Evolutionary conservation across 2,113 vertebrate species (phyloP), one percentile per base, ranked within the genome.

Genomic region (Syngnathus floridae): DNA sequence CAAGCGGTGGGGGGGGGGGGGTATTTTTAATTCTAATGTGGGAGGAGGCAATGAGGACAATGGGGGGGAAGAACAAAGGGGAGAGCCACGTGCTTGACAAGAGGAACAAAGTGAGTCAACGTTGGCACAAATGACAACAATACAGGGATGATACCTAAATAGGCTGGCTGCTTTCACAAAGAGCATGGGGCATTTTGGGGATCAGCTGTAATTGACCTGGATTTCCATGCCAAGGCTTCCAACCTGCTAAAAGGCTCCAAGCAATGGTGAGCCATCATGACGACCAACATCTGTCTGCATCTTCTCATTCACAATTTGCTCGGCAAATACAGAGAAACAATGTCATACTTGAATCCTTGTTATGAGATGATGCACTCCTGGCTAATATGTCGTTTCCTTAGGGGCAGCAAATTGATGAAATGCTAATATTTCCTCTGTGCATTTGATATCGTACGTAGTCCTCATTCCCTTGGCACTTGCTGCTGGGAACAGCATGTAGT

Each of bases 51-150:
- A 19, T 77, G 52, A 63, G 72, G 76, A 76, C 66, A 67, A 10
- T 12, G 21, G 38, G 67, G 65, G 52, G 65, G 52, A 69, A 72
- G 77, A 85, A 84, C 81, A 90, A 89, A 81, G 82, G 77, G 13
- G 3, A 22, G 59, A 51, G 19, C 54, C 70, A 72, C 76, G 62
- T 37, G 69, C 22, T 22, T 22, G 84, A 78, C 72, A 66, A 12
- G 37, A 71, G 70, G 79, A 80, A 48, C 58, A 46, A 35, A 75
- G 40, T 26, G 60, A n/a, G 60, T 37, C 4, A 74, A 67, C 70
- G 62, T 41, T 74, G 73, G 57, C 10, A 41, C 61, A 61, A 31
- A 36, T 3, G 19, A 68, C n/a, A 4, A 77, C 80, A 69, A 81
- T 65, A 17, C 59, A 65, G 17, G 67, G 57, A 56, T 64, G 66